A percentile compares a stretch with the other conserved stretches of the same genome.
These are phyloP conservation scores for Dendrolimus pini DNA, from an alignment of 2,888 invertebrate species.

Conservation along the genomic window DNA sequence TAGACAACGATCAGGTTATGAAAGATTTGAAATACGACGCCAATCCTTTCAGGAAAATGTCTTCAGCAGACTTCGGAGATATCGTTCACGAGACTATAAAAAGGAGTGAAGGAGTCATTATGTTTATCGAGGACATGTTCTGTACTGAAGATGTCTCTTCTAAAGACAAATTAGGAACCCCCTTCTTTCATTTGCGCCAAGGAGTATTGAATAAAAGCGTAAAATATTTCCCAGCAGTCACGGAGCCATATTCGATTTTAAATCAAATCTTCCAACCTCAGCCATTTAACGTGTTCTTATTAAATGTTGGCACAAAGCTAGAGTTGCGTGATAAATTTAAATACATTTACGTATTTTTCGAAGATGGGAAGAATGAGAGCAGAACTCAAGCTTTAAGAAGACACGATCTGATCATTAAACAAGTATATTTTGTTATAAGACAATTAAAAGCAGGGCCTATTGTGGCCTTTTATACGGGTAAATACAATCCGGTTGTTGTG, in stretches of 20 bases:
- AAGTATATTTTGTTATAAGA: slow-evolving; percentile 28
- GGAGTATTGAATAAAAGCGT: slow-evolving; percentile 27
- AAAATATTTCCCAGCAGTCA: slow-evolving; percentile 40
- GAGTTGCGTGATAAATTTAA: slow-evolving; percentile 26
- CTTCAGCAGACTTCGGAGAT: slow-evolving; percentile 24
- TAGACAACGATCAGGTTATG: slow-evolving; percentile 33
- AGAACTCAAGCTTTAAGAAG: slow-evolving; percentile 26
- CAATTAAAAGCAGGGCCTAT: slow-evolving; percentile 28
- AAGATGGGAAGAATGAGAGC: slow-evolving; percentile 28
- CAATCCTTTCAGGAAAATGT: slow-evolving; percentile 39
- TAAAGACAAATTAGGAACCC: slow-evolving; percentile 36
- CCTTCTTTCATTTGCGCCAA: slow-evolving; percentile 30
- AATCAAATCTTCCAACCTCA: slow-evolving; percentile 25
- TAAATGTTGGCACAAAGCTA: slow-evolving; percentile 23
- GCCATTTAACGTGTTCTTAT: slow-evolving; percentile 25
- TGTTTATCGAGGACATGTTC: slow-evolving; percentile 46
- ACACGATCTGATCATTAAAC: slow-evolving; percentile 43
- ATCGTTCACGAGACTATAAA: slow-evolving; percentile 29
- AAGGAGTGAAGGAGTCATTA: slow-evolving; percentile 27
- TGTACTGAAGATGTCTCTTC: slow-evolving; percentile 42
- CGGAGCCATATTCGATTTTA: slow-evolving; percentile 32
- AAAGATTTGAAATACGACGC: slow-evolving; percentile 16
- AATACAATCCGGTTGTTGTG: slow-evolving; percentile 31
- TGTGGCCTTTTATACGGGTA: slow-evolving; percentile 52
- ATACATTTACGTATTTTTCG: slow-evolving; percentile 44